Evolutionary conservation across 2,797 vertebrate species (phyloP), one percentile per base, ranked within the genome.

Genomic region (Sylvilagus floridanus): DNA sequence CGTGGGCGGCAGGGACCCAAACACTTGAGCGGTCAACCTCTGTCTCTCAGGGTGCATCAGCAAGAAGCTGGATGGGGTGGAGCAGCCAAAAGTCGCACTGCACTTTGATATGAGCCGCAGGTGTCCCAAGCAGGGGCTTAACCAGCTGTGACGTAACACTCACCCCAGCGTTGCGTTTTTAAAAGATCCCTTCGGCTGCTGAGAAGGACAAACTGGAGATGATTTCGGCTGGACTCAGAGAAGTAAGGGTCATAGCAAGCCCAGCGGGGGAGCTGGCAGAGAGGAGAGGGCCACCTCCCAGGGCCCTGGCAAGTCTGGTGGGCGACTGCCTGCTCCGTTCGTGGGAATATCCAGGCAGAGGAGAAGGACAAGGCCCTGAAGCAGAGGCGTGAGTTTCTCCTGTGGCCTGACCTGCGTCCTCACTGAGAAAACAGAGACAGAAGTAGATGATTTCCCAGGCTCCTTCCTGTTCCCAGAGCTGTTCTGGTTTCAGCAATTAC

Each of bases 351-450:
- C 37, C 50, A 28, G 75, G 83, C 93, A 83, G 77, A 72, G 54
- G 47, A 88, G 42, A 14, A 2, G 75, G 69, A 28, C 4, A 13
- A 26, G n/a, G 24, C 21, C 42, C 62, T 52, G 21, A 83, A 50
- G 57, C 1, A 77, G 30, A 62, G 68, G 35, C 17, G 26, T 75
- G 52, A 4, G 0, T 50, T 69, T 91, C 4, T 12, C 30, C 6
- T 0, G 16, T 1, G 0, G 11, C 9, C 6, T 11, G 10, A 17
- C 21, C 22, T 17, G 50, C 28, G 35, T 69, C 30, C 21, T 85
- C 83, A 42, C 30, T 21, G 22, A 75, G 50, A 30, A 73, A 88
- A 76, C 0, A 7, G 30, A 50, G 57, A 26, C 63, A 22, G 19
- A 62, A 35, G 26, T 3, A 54, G 50, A 50, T 32, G 21, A 10